Conservation (phyloP, 1,140 invertebrate species). For the Dryas iulia region DNA sequence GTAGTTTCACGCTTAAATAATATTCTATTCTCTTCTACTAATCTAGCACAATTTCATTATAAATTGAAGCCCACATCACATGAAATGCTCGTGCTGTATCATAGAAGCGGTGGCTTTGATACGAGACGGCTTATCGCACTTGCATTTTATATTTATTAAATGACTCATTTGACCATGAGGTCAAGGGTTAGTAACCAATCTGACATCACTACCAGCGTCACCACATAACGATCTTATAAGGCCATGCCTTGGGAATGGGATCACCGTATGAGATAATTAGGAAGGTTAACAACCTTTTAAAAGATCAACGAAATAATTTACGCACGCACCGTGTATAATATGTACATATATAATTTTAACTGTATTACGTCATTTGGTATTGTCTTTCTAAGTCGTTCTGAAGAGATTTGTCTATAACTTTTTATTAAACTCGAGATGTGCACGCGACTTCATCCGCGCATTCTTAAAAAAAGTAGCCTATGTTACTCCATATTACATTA, state of each 20-base stretch:
- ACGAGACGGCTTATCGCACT: slow-evolving; percentile 6
- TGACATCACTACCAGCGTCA: slow-evolving; percentile 38
- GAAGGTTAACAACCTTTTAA: slow-evolving; percentile 18
- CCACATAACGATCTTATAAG: slow-evolving; percentile 23
- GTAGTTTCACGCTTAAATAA: no score
- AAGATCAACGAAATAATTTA: background rate
- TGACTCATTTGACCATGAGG: slow-evolving; percentile 35
- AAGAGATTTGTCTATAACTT: no score
- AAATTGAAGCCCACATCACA: background rate
- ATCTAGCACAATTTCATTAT: no score
- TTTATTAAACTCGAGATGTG: no score
- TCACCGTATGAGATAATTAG: slow-evolving; percentile 20
- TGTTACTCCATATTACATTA: no score
- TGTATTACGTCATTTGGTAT: background rate
- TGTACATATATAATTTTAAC: background rate
- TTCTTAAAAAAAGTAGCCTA: no score
- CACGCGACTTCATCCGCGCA: no score
- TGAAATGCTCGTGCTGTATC: background rate
- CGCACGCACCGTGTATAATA: background rate
- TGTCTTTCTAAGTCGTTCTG: background rate
- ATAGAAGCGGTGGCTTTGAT: background rate
- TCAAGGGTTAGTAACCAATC: slow-evolving; percentile 35
- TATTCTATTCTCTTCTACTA: no score
- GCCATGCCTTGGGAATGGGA: slow-evolving; percentile 23
- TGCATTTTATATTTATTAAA: slow-evolving; percentile 26